Percentiles rank a stretch among this genome's conserved stretches.
phyloP scores from a whole-genome alignment of 1,140 invertebrate genomes.

The Pinna nobilis region DNA sequence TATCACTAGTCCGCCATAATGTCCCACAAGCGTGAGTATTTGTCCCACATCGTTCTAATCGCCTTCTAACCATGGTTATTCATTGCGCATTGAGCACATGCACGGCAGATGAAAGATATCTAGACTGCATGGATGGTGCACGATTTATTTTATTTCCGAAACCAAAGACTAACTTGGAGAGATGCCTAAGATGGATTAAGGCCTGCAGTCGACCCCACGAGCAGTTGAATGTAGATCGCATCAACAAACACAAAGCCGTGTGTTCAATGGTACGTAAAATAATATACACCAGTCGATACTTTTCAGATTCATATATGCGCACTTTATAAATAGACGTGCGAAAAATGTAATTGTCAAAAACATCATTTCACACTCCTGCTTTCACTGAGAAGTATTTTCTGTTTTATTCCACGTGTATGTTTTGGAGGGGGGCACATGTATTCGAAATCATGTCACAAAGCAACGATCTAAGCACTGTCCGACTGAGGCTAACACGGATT shows the following conservation, averaged over 20 bases:
- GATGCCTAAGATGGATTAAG: slow-evolving; percentile 51
- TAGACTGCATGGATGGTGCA: slow-evolving; percentile 15
- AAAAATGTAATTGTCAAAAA: neutral
- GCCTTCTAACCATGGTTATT: too few relatives aligned
- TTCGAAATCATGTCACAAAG: too few relatives aligned
- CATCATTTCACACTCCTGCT: neutral
- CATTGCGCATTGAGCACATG: too few relatives aligned
- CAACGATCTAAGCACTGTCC: neutral
- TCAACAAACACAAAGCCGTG: slow-evolving; percentile 45
- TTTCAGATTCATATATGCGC: too few relatives aligned
- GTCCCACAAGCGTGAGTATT: too few relatives aligned
- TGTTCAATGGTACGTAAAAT: slow-evolving; percentile 56
- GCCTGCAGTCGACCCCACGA: slow-evolving; percentile 48
- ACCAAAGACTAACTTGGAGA: slow-evolving; percentile 42
- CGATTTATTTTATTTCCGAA: slow-evolving; percentile 50
- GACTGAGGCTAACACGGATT: too few relatives aligned
- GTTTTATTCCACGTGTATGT: neutral
- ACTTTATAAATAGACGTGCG: neutral
- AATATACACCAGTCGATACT: neutral
- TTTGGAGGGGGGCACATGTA: too few relatives aligned
- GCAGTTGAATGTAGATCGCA: slow-evolving; percentile 40
- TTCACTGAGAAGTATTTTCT: too few relatives aligned
- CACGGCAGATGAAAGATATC: too few relatives aligned
- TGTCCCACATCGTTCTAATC: too few relatives aligned
- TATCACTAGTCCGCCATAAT: too few relatives aligned